phyloP scores from a whole-genome alignment of 2,888 invertebrate species.

The Eupelmus urozonus region DNA sequence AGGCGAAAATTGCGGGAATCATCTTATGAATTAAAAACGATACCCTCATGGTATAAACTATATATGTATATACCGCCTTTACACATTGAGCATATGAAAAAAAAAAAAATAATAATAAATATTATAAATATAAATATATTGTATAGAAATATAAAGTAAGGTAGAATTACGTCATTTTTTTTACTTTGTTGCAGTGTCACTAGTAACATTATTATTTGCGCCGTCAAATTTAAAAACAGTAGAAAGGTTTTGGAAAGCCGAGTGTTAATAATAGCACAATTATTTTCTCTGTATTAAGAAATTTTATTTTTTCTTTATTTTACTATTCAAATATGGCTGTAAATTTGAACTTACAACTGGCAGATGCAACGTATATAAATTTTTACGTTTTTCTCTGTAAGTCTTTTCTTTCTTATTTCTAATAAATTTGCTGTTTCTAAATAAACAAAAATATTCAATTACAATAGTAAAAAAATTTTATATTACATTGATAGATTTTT shows the following conservation, averaged over 20 bases:
- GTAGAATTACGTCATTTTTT: constrained; percentile 9
- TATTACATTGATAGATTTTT: constrained; percentile 39
- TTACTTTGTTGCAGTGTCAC: constrained; percentile 9
- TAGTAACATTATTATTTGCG: constrained; percentile 4
- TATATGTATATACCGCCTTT: constrained; percentile 8
- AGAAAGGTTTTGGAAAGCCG: constrained; percentile 21
- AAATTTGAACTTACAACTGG: constrained; percentile 49
- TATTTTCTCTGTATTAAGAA: constrained; percentile 9
- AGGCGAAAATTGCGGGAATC: constrained; percentile 11
- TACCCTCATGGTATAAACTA: constrained; percentile 17
- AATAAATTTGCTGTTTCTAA: constrained; percentile 27
- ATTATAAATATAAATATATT: constrained; percentile 40
- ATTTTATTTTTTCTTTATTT: constrained; percentile 18
- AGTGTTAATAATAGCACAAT: constrained; percentile 16
- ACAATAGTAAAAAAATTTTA: constrained; percentile 26
- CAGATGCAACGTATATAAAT: constrained; percentile 40
- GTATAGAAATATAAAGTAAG: constrained; percentile 41
- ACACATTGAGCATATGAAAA: constrained; percentile 23
- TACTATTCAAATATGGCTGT: constrained; percentile 46
- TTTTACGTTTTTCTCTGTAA: constrained; percentile 37
- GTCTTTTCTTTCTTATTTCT: constrained; percentile 40
- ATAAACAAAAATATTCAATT: constrained; percentile 40
- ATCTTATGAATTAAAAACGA: neutral
- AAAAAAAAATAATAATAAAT: constrained; percentile 40
- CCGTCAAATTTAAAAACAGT: constrained; percentile 18